phyloP scores from a whole-genome alignment of 2,888 invertebrate species.

The Metalampra italica region DNA sequence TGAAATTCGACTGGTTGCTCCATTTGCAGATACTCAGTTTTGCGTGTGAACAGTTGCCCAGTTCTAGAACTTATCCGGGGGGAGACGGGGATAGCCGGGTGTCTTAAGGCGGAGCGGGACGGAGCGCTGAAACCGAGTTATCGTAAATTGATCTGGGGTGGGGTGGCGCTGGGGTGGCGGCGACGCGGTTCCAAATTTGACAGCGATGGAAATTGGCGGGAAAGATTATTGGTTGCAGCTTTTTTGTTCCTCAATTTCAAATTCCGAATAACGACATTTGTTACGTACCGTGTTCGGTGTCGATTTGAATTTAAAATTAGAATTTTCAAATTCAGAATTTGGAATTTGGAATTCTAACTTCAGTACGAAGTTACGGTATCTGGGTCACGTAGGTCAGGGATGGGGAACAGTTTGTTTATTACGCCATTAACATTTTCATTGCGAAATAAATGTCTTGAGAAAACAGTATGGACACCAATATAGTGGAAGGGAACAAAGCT shows the following conservation, averaged over 20 bases:
- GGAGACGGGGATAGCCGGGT: constrained; percentile 64
- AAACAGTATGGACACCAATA: constrained; percentile 3
- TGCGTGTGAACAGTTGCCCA: constrained; percentile 45
- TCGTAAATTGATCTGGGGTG: constrained; percentile 76
- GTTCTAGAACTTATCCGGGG: constrained; percentile 69
- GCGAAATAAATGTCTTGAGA: background rate
- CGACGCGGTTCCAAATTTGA: constrained; percentile 72
- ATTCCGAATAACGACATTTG: constrained; percentile 30
- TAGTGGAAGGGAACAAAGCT: constrained; percentile 1
- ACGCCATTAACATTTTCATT: constrained; percentile 10
- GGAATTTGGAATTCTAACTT: constrained; percentile 13
- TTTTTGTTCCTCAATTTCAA: constrained; percentile 36
- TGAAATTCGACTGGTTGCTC: no score
- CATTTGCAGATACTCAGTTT: constrained; percentile 21
- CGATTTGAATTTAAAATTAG: constrained; percentile 10
- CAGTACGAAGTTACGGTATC: constrained; percentile 27
- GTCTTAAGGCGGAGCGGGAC: constrained; percentile 75
- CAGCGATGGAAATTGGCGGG: constrained; percentile 78
- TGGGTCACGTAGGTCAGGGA: constrained; percentile 56
- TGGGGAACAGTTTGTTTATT: constrained; percentile 29
- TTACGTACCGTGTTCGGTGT: constrained; percentile 1
- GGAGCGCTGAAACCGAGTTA: constrained; percentile 68
- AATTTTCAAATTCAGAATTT: constrained; percentile 22
- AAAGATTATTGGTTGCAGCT: constrained; percentile 69
- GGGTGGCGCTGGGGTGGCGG: constrained; percentile 41